Evolutionary conservation across 2,113 vertebrate species (phyloP), one percentile per base, ranked within the genome.

Genomic region (Cinclus mexicanus): DNA sequence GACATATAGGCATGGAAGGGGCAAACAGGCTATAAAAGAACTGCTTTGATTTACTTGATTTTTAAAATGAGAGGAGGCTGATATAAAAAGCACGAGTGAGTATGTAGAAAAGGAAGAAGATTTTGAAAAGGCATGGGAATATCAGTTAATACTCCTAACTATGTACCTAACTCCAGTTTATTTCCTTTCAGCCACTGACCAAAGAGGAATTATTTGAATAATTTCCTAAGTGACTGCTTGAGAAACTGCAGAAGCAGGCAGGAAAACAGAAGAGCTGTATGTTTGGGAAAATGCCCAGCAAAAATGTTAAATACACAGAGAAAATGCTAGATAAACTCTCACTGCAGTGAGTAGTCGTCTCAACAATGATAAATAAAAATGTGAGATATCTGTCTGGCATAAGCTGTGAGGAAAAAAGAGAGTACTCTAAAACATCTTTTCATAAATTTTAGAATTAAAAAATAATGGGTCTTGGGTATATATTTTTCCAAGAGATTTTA

Each of bases 361-460:
- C 47, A 91, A 69, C 39, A 72, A 52, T 7, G 50, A 55, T 74
- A 85, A 93, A 90, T 80, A 63, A 55, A 91, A 63, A 83, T 33
- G 19, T 57, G 33, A 56, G 69, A 14, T 83, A 61, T 59, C 67
- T 37, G 52, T 52, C 25, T 68, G 61, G 35, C 46, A 71, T 52
- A 37, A 67, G 17, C 78, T 93, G 70, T 44, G 23, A 63, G 44
- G 33, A 28, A 49, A 92, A 28, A 49, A 92, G 23, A 63, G 55
- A 81, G 56, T 49, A 37, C 20, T 75, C 71, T 63, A 28, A 57
- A 87, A 10, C 59, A 69, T 56, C 39, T 91, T 96, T 81, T 64
- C 26, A 44, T 89, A 74, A 70, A 82, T 90, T 72, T 83, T 87
- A 83, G 68, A 92, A 81, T 95, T 92, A 87, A 92, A 79, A 95